Conservation (phyloP, 1,140 invertebrate species). For the Scaptomyza montana region DNA sequence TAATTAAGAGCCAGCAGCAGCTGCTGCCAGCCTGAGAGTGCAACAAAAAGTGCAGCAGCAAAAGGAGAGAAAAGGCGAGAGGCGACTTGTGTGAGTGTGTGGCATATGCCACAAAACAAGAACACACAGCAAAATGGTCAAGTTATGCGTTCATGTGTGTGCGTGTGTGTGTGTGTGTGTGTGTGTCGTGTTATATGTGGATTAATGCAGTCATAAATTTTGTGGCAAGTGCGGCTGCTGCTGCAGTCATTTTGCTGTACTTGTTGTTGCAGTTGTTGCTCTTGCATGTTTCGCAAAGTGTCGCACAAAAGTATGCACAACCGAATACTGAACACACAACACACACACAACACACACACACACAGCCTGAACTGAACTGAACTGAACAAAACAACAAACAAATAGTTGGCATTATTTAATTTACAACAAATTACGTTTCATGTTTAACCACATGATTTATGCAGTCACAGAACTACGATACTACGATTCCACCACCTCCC, state of each 20-base stretch:
- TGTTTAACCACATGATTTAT: conserved; percentile 79
- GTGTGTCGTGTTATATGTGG: conserved; percentile 33
- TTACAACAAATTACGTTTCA: conserved; percentile 77
- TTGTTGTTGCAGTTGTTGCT: conserved; percentile 27
- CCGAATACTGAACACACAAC: conserved; percentile 32
- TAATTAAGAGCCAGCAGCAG: conserved; percentile 72
- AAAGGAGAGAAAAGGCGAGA: conserved; percentile 1
- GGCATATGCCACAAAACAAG: conserved; percentile 71
- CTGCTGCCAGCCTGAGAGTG: conserved; percentile 43
- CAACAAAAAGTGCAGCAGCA: conserved; percentile 39
- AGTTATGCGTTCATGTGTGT: not conserved
- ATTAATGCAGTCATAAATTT: conserved; percentile 74
- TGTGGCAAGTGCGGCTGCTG: conserved; percentile 65
- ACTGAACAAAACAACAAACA: conserved; percentile 43
- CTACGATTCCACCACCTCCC: not conserved
- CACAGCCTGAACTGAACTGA: not conserved
- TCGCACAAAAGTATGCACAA: conserved; percentile 58
- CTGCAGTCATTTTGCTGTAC: conserved; percentile 34
- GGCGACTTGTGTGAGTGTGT: conserved; percentile 28
- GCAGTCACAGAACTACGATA: conserved; percentile 37
- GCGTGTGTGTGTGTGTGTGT: conserved; percentile 9
- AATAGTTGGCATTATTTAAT: conserved; percentile 77
- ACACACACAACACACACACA: conserved; percentile 24
- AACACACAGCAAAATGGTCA: conserved; percentile 37
- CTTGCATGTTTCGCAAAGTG: conserved; percentile 52